Base-by-base conservation (phyloP, 2,888 invertebrate species). In the Cephus sareptanus region DNA sequence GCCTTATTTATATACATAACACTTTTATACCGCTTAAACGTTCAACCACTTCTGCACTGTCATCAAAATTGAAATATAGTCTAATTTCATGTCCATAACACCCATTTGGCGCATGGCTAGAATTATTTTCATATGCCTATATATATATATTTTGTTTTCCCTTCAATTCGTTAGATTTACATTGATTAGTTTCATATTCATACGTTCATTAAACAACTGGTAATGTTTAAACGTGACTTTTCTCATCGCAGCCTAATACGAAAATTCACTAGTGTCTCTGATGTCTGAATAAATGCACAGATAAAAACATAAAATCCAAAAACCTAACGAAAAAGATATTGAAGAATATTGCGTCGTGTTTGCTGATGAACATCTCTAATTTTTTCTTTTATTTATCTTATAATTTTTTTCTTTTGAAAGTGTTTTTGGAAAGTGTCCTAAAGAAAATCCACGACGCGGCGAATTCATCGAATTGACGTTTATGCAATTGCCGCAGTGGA, bases 1-100 rank as follows among this genome's bases (percentile, higher is more conserved):
- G 80, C 80, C 76, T 81, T 76, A 71, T 37, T 82, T 86, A 86
- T 88, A 80, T 85, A 88, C 85, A 87, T 81, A 83, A 81, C 82
- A 86, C 76, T 78, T 75, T 85, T 84, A 74, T 76, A 75, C 74
- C 75, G 76, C 81, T 81, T 77, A 76, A 74, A 56, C 23, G 9
- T 23, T 23, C 23, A 56, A 56, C 37, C 73, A 75, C 73, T 68
- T 37, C 77, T 70, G 71, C 71, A 75, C 40, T 80, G 76, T 84
- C 81, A 83, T 75, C 69, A 75, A 56, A 75, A 87, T 85, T 84
- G 81, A 81, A 85, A 87, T 86, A 87, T 56, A 56, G 82, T 79
- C 83, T 86, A 88, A 84, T 82, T 80, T 86, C 78, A 79, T 84
- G 80, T 85, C 82, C 77, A 73, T 75, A 68, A 81, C 76, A 73